Evolutionary conservation across 1,140 invertebrate genomes (phyloP).

Genomic region (Chymomyza costata): DNA sequence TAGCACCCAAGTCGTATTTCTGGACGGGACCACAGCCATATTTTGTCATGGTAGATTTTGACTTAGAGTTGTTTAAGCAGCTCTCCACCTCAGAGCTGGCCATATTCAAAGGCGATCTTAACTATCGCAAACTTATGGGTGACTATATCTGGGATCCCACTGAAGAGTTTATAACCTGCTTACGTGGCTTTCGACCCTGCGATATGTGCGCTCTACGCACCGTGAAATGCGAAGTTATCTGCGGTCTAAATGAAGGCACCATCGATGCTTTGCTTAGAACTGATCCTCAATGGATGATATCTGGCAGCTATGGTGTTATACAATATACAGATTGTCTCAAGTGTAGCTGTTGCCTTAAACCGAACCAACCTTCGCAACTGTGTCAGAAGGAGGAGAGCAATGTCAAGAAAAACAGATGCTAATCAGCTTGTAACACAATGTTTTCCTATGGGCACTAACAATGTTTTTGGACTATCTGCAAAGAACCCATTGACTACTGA

Average conservation of each 20-base stretch:
- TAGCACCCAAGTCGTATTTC: conserved; percentile 80
- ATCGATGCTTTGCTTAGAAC: conserved; percentile 78
- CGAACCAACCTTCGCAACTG: not conserved
- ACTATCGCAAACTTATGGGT: conserved; percentile 95
- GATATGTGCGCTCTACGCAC: conserved; percentile 89
- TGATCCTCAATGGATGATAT: conserved; percentile 89
- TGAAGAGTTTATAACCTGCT: conserved; percentile 81
- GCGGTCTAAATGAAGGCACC: conserved; percentile 82
- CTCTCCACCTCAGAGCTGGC: conserved; percentile 82
- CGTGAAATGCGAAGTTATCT: conserved; percentile 92
- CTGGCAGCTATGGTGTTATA: conserved; percentile 86
- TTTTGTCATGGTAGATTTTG: conserved; percentile 83
- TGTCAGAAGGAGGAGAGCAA: too few species aligned
- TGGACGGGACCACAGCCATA: conserved; percentile 92
- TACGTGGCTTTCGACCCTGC: conserved; percentile 89
- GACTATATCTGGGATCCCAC: conserved; percentile 90
- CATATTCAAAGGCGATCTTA: conserved; percentile 97
- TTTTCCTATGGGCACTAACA: conserved; percentile 2
- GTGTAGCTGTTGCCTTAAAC: conserved; percentile 20
- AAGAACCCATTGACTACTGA: not conserved
- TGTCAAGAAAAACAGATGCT: too few species aligned
- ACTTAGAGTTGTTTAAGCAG: conserved; percentile 83
- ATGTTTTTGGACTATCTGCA: conserved; percentile 1
- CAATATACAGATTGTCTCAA: conserved; percentile 63
- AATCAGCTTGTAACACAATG: not conserved